These are phyloP conservation scores for Hydrotaea cyrtoneurina DNA, from an alignment of 2,888 invertebrate genomes.

Conservation along the genomic window DNA sequence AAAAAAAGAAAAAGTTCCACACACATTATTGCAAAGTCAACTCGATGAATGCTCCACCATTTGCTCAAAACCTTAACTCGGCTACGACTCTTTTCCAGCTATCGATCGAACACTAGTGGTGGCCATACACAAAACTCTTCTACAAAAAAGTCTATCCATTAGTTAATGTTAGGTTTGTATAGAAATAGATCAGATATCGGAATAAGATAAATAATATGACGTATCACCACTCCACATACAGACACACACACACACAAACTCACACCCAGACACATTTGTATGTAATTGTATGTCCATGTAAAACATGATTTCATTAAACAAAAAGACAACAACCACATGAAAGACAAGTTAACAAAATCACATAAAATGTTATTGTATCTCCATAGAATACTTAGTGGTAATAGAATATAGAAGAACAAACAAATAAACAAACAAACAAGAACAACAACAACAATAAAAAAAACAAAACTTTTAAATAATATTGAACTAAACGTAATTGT, in stretches of 20 bases:
- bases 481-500: conserved; percentile 28
- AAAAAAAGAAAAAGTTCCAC: no score
- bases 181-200: conserved; percentile 13
- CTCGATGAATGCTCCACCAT: no score
- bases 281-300: conserved; percentile 58
- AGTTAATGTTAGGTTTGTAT: conserved; percentile 38
- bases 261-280: conserved; percentile 60
- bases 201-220: background rate
- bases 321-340: conserved; percentile 27
- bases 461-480: conserved; percentile 24
- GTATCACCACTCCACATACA: conserved; percentile 24
- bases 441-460: no score
- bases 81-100: background rate
- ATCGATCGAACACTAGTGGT: background rate
- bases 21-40: no score
- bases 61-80: no score
- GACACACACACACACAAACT: conserved; percentile 61
- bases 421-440: conserved; percentile 23
- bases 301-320: conserved; percentile 25
- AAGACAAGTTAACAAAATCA: conserved; percentile 56
- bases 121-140: background rate
- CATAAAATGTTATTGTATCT: conserved; percentile 53
- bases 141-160: conserved; percentile 37
- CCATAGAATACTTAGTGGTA: conserved; percentile 55
- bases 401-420: conserved; percentile 28